Conservation (phyloP, 2,797 vertebrate species). For the Phaenicophaeus curvirostris region DNA sequence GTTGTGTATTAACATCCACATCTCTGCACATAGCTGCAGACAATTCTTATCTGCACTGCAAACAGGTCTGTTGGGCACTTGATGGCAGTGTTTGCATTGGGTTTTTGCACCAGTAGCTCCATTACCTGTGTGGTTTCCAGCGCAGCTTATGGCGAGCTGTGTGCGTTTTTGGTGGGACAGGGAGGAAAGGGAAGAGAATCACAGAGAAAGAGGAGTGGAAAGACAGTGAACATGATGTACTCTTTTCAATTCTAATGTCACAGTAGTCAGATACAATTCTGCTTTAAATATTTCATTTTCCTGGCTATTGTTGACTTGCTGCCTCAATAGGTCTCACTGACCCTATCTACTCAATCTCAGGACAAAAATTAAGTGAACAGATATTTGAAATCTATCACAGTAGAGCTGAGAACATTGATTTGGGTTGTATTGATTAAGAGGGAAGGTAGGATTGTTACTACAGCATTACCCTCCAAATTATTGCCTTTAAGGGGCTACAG, state of each 20-base stretch:
- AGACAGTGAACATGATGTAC: neutral
- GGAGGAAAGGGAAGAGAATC: neutral
- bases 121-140: neutral
- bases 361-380: neutral
- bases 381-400: neutral
- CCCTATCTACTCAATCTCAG: neutral
- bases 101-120: neutral
- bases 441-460: neutral
- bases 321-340: neutral
- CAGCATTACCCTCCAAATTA: neutral
- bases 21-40: fast-evolving
- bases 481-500: neutral
- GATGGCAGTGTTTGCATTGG: conserved; percentile 73
- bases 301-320: neutral
- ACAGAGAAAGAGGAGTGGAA: neutral
- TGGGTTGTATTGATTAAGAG: neutral
- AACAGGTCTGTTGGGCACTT: conserved; percentile 27
- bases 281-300: conserved; percentile 13
- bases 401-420: neutral
- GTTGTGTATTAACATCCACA: neutral
- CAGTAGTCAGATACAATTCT: neutral
- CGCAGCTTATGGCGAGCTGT: fast-evolving
- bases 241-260: neutral
- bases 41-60: neutral
- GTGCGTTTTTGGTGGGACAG: neutral